Percentiles rank a stretch among this genome's conserved stretches.
Conservation (phyloP, 1,140 invertebrate genomes). For the Notospermus geniculatus region DNA sequence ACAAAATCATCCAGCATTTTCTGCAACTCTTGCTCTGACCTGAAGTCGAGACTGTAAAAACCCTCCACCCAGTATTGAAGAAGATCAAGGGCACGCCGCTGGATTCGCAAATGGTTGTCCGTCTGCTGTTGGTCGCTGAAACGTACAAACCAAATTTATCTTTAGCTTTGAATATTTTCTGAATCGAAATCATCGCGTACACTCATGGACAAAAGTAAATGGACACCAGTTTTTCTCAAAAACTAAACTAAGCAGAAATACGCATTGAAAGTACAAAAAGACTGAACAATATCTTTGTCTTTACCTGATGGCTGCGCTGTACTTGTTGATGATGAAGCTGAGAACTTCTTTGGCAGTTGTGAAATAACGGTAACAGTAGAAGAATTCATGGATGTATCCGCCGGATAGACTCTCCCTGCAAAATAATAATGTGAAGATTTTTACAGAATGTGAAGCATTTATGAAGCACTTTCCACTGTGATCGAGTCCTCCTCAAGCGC, state of each 20-base stretch:
- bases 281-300: too few species aligned
- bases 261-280: too few species aligned
- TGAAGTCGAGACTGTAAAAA: conserved; percentile 49
- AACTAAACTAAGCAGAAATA: too few species aligned
- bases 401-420: conserved; percentile 44
- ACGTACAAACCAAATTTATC: too few species aligned
- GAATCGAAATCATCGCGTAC: too few species aligned
- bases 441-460: too few species aligned
- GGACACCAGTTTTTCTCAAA: too few species aligned
- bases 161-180: too few species aligned
- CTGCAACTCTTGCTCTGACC: conserved; percentile 29
- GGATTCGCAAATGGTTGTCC: conserved; percentile 29
- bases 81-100: conserved; percentile 39
- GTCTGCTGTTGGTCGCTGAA: conserved; percentile 31
- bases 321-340: conserved; percentile 40
- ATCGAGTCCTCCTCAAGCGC: too few species aligned
- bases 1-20: conserved; percentile 35
- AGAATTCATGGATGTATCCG: conserved; percentile 50
- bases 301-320: conserved; percentile 23
- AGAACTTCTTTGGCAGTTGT: conserved; percentile 37
- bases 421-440: conserved; percentile 10
- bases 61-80: conserved; percentile 51
- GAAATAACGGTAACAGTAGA: conserved; percentile 51
- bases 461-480: too few species aligned
- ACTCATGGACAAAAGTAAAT: too few species aligned